Percentiles rank a stretch among this genome's conserved stretches.
These are phyloP conservation scores for Schizotus pectinicornis DNA, from an alignment of 2,888 invertebrate species.

Conservation along the genomic window DNA sequence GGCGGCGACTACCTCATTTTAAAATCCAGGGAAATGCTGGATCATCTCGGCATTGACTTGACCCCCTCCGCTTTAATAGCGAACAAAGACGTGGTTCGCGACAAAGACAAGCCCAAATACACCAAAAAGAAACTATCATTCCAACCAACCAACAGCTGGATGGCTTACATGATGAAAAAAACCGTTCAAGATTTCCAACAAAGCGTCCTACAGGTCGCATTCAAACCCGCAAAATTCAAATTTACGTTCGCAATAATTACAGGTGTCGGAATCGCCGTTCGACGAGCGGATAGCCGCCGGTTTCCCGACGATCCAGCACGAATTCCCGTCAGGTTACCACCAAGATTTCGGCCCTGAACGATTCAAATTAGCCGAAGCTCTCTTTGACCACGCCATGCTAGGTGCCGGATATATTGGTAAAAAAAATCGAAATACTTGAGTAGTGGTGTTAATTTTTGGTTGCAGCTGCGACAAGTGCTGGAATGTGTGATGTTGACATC, in stretches of 20 bases:
- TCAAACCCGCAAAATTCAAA: conserved; percentile 3
- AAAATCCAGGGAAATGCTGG: conserved; percentile 67
- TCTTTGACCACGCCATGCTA: conserved; percentile 94
- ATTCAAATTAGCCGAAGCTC: conserved; percentile 90
- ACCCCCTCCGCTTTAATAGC: conserved; percentile 67
- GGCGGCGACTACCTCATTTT: conserved; percentile 94
- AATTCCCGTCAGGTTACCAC: conserved; percentile 97
- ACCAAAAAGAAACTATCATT: conserved; percentile 77
- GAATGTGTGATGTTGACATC: conserved; percentile 98
- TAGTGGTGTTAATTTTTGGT: conserved; percentile 26
- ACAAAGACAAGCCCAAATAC: conserved; percentile 87
- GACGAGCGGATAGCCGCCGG: conserved; percentile 86
- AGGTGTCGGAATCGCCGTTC: conserved; percentile 88
- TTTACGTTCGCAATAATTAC: conserved; percentile 9
- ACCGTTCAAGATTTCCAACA: conserved; percentile 78
- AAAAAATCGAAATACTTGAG: too few species aligned
- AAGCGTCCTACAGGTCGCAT: conserved; percentile 67
- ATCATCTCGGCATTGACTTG: conserved; percentile 64
- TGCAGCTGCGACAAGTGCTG: conserved; percentile 79
- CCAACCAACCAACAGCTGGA: conserved; percentile 89
- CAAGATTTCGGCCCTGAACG: conserved; percentile 95
- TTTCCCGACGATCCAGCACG: conserved; percentile 93
- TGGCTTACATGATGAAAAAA: conserved; percentile 92
- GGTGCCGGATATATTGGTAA: conserved; percentile 85
- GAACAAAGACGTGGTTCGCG: conserved; percentile 88